A percentile compares a stretch with the other conserved stretches of the same genome.
phyloP scores from a whole-genome alignment of 2,113 vertebrate species.

The Salminus brasiliensis region DNA sequence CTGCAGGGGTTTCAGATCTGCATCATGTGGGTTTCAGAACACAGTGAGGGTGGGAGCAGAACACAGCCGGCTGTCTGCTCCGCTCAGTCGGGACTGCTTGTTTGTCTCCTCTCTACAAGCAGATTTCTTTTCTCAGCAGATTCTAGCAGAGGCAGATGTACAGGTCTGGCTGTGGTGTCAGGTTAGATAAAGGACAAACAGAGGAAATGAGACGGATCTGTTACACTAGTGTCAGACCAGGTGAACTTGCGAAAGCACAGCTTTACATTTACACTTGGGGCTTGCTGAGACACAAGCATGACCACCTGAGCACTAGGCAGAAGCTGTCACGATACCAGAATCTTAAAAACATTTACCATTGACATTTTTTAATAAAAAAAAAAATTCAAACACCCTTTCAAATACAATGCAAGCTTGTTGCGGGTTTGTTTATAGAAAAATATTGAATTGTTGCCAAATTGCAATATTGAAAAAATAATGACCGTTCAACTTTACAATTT shows the following conservation, averaged over 20 bases:
- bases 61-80: conserved; percentile 12
- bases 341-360: too few relatives aligned
- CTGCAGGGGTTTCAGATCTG: background rate
- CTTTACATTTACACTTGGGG: background rate
- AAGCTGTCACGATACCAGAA: too few relatives aligned
- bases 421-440: too few relatives aligned
- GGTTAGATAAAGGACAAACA: conserved; percentile 10
- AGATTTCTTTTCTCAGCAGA: conserved; percentile 8
- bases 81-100: background rate
- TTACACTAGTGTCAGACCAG: background rate
- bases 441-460: too few relatives aligned
- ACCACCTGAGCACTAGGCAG: background rate
- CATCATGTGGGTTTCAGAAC: background rate
- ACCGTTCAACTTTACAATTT: too few relatives aligned
- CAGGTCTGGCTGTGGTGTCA: background rate
- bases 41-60: background rate
- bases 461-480: too few relatives aligned
- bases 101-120: background rate
- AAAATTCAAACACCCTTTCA: too few relatives aligned
- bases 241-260: background rate
- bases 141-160: conserved; percentile 1
- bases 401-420: too few relatives aligned
- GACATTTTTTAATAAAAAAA: too few relatives aligned
- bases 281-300: background rate
- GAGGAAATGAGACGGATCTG: background rate